Conservation (phyloP, 2,797 vertebrate species). For the Notoglanidium macrostoma region DNA sequence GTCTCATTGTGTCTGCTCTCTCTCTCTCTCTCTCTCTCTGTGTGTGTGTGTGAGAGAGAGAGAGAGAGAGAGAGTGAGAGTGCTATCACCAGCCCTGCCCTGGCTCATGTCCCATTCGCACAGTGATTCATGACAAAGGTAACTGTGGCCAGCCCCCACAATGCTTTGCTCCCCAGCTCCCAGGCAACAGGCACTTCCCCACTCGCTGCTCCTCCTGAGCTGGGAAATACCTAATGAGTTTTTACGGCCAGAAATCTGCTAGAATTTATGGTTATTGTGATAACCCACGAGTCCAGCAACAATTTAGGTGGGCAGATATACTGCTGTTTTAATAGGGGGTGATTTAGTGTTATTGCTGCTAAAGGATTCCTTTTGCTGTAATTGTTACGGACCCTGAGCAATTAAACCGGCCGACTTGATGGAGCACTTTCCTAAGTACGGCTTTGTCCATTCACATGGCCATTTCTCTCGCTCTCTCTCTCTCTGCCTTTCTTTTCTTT, state of each 20-base stretch:
- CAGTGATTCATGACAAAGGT: slow-evolving; percentile 62
- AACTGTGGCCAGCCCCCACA: slow-evolving; percentile 61
- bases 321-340: slow-evolving; percentile 74
- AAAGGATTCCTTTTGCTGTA: slow-evolving; percentile 63
- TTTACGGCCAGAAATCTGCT: slow-evolving; percentile 72
- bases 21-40: slow-evolving; percentile 34
- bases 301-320: slow-evolving; percentile 72
- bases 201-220: slow-evolving; percentile 46
- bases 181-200: slow-evolving; percentile 62
- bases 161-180: slow-evolving; percentile 57
- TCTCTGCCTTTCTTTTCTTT: slow-evolving; percentile 4
- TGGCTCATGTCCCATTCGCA: slow-evolving; percentile 54
- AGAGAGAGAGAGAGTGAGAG: not conserved
- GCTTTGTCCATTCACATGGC: slow-evolving; percentile 39
- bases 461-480: slow-evolving; percentile 15
- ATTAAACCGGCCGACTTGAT: slow-evolving; percentile 65
- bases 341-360: slow-evolving; percentile 70
- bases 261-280: slow-evolving; percentile 88
- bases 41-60: slow-evolving; percentile 25
- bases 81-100: slow-evolving; percentile 52
- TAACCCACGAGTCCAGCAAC: slow-evolving; percentile 78
- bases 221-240: slow-evolving; percentile 74
- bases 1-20: slow-evolving; percentile 52
- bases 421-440: slow-evolving; percentile 57
- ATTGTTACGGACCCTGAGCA: slow-evolving; percentile 60